These are phyloP conservation scores for Protosalanx chinensis DNA, from an alignment of 2,797 vertebrate species.

Conservation along the genomic window DNA sequence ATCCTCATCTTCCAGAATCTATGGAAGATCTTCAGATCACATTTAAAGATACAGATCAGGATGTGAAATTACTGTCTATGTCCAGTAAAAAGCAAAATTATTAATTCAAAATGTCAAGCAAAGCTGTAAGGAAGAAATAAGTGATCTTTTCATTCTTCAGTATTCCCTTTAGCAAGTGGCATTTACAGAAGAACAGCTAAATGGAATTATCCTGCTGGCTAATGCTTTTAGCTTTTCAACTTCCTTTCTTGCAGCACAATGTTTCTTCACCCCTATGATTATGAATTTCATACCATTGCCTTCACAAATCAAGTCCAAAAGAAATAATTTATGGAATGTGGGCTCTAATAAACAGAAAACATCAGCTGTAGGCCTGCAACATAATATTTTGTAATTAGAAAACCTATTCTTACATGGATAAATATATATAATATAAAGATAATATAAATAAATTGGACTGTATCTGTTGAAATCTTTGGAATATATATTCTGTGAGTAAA, in stretches of 20 bases:
- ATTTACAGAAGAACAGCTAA: neutral
- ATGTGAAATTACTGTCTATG: neutral
- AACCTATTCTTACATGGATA: no score
- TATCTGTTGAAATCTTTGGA: no score
- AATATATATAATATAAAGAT: no score
- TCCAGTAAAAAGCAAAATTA: neutral
- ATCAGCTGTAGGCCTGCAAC: no score
- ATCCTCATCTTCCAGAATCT: neutral
- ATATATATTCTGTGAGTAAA: neutral
- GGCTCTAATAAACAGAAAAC: neutral
- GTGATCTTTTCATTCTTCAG: neutral
- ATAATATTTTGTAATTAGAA: no score
- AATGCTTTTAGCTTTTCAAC: neutral
- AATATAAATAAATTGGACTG: no score
- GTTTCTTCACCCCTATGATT: neutral
- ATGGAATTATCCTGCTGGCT: no score
- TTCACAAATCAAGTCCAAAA: neutral
- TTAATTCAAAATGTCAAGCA: neutral
- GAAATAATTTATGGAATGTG: neutral
- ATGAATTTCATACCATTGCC: neutral
- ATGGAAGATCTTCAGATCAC: neutral
- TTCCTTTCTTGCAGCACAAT: neutral
- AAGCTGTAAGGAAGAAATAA: neutral
- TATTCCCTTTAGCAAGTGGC: neutral
- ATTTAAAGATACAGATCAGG: neutral